Percentiles rank a stretch among this genome's conserved stretches.
Evolutionary conservation across 2,113 vertebrate genomes (phyloP).

Genomic region (Zosterops japonicus): DNA sequence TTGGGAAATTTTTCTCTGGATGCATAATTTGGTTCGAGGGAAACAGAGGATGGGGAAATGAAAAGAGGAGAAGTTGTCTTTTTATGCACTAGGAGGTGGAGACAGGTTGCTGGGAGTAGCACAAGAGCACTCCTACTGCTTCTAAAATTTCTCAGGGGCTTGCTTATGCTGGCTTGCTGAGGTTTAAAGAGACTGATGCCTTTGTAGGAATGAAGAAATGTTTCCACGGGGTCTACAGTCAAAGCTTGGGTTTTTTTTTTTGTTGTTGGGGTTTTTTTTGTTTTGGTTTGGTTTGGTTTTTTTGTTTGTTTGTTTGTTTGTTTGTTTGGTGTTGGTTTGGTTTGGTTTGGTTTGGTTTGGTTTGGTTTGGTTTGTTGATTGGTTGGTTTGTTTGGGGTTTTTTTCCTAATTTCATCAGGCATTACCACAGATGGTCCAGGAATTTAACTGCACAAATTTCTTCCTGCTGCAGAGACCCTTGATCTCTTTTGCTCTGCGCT

Average conservation of each 20-base stretch:
- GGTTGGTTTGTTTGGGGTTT: background rate
- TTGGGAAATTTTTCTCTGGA: background rate
- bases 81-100: background rate
- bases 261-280: background rate
- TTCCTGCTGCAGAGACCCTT: background rate
- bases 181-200: background rate
- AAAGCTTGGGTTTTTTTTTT: background rate
- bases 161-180: background rate
- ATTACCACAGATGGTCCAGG: background rate
- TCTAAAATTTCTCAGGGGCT: conserved; percentile 3
- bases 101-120: background rate
- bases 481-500: background rate
- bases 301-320: no score
- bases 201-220: background rate
- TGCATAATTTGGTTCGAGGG: background rate
- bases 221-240: background rate
- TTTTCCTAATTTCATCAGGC: background rate
- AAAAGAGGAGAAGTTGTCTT: background rate
- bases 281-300: background rate
- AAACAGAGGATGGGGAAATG: background rate
- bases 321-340: no score
- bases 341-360: no score
- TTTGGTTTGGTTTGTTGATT: background rate
- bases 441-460: background rate
- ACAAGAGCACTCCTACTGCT: background rate